Evolutionary conservation across 2,888 invertebrate genomes (phyloP), one percentile per base, ranked within the genome.

Genomic region (Amphipoea lucens): DNA sequence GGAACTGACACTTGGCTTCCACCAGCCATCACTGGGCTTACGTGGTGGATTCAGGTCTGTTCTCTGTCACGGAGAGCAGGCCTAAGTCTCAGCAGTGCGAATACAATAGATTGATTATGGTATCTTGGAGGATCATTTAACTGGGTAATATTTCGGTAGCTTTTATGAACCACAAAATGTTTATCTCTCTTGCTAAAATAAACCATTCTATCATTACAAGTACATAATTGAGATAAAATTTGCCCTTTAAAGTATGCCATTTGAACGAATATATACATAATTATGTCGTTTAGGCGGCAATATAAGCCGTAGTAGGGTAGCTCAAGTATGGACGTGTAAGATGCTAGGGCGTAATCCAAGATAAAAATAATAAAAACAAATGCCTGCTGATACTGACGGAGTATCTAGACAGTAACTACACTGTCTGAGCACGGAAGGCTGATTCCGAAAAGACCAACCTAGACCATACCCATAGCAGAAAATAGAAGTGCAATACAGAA

Each of bases 181-280:
- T 82, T 79, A 81, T 66, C 57, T 66, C 40, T 48, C 36, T 3
- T 3, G 57, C 40, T 72, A 29, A 65, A 72, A 81, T 79, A 65
- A 48, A 79, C 36, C 42, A 74, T 68, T 81, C 12, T 14, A 82
- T 29, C 36, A 23, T 17, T 23, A 62, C 29, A 42, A 82, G 76
- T 45, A 54, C 14, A 29, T 36, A 11, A n/a, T 20, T 36, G 12
- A 54, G 76, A 83, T 80, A 80, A 82, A 67, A 75, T 66, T 67
- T 82, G n/a, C 67, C 83, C 67, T 62, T 73, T 82, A 74, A 36
- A 67, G 42, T 17, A 40, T 74, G 45, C 54, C 23, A 67, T 62
- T 67, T n/a, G n/a, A 62, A 36, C 60, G n/a, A 60, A 45, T 29
- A 29, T 29, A 29, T 29, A 29, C 29, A 29, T 29, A 29, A 29